Base-by-base conservation (phyloP, 2,888 invertebrate species). In the Folsomia candida region DNA sequence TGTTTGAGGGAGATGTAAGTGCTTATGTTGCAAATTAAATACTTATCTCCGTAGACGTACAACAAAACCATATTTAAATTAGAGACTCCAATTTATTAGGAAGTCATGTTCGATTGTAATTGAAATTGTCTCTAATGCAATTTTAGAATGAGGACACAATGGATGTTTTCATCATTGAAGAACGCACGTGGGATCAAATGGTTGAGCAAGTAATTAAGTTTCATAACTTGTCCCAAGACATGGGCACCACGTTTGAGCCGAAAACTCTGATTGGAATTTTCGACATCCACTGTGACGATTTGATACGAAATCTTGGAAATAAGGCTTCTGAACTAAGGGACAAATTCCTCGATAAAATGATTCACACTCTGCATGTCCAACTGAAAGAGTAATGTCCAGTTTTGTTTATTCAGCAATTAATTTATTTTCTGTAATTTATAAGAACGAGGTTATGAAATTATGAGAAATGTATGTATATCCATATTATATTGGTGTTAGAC, bases 231-330 rank as follows among this genome's bases (percentile, higher is more conserved):
- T 85, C 80, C 78, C 85, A 86, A 80, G 86, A 85, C 68, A 85
- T 87, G 70, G 82, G 81, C 0, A 83, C 85, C 1, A 84, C 84
- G 57, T 83, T 87, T 29, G 87, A 89, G 77, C 87, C 89, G 72
- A 89, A 90, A 0, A 87, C 91, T 22, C 88, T 89, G 22, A 89
- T 92, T 81, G 94, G 93, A 9, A 88, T 94, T 84, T 97, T 92
- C 82, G 90, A 92, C 81, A 89, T 96, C 82, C 90, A 93, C 82
- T 88, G 95, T 68, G 88, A 87, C 62, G 91, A 91, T 68, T 85
- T 96, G 29, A 91, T 96, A 60, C 86, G 86, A 20, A 86, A 89
- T 0, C 83, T 97, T 74, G 88, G 90, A 6, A 83, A 85, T 14
- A 85, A 90, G 27, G 92, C 93, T 0, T 87, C 88, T 29, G 86